These are phyloP conservation scores for Martes flavigula DNA, from an alignment of 2,797 vertebrate species.

Conservation along the genomic window DNA sequence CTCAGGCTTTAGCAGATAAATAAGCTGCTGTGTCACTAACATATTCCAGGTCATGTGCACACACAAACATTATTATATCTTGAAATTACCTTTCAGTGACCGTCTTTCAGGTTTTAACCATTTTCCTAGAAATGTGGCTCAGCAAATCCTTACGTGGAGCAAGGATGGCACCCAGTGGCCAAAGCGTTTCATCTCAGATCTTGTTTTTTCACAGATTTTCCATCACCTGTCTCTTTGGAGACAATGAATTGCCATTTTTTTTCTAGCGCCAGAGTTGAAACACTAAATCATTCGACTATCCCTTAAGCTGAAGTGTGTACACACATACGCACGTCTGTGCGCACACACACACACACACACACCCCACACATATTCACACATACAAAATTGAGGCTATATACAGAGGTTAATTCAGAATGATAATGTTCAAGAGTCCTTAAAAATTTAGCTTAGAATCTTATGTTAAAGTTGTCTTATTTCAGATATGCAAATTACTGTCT, in stretches of 20 bases:
- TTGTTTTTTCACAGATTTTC: slow-evolving; percentile 8
- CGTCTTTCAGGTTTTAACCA: slow-evolving; percentile 74
- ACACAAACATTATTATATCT: slow-evolving; percentile 67
- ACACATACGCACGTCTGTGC: too few relatives aligned
- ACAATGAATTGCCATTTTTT: slow-evolving; percentile 15
- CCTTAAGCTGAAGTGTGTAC: not conserved
- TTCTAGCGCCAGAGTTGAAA: slow-evolving; percentile 14
- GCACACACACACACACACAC: not conserved
- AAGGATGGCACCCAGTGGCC: slow-evolving; percentile 89
- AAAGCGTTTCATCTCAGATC: slow-evolving; percentile 81
- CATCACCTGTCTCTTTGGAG: not conserved
- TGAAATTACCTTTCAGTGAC: slow-evolving; percentile 73
- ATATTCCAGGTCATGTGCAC: slow-evolving; percentile 61
- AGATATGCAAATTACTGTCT: not conserved
- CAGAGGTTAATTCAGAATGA: slow-evolving; percentile 2
- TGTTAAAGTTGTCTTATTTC: not conserved
- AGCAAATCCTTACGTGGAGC: slow-evolving; percentile 83
- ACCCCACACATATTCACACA: not conserved
- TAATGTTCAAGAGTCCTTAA: not conserved
- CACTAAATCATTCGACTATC: not conserved
- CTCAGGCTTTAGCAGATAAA: not conserved
- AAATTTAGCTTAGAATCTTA: not conserved
- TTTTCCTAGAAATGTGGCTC: slow-evolving; percentile 63
- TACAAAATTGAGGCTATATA: not conserved
- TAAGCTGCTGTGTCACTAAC: slow-evolving; percentile 28